A percentile compares a stretch with the other conserved stretches of the same genome.
Evolutionary conservation across 2,797 vertebrate species (phyloP).

Genomic region (Sarcoramphus papa): DNA sequence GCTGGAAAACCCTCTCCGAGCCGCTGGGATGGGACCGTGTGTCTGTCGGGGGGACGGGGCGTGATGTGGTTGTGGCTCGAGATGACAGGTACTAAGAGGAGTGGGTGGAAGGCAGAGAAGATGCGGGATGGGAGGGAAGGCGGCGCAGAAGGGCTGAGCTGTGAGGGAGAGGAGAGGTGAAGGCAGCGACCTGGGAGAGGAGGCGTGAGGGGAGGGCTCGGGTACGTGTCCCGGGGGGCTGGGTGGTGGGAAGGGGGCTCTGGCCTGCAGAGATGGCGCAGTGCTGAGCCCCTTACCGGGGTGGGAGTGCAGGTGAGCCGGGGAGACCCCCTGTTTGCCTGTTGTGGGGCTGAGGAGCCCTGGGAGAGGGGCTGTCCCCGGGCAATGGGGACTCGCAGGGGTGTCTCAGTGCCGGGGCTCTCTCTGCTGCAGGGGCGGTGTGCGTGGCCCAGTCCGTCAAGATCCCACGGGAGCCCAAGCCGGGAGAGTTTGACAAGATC

Average conservation of each 20-base stretch:
- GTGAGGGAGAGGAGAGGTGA: not conserved
- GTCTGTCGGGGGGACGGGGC: not conserved
- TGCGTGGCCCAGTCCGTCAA: constrained; percentile 94
- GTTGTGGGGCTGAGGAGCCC: not conserved
- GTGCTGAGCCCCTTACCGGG: not conserved
- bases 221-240: rapidly evolving
- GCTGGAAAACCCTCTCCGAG: not conserved
- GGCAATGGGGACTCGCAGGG: rapidly evolving
- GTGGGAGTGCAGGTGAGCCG: not conserved
- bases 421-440: constrained; percentile 79
- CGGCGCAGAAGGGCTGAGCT: not conserved
- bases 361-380: rapidly evolving
- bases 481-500: constrained; percentile 91
- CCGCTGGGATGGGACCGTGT: rapidly evolving
- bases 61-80: not conserved
- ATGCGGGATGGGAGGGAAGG: not conserved
- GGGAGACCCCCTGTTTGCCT: rapidly evolving
- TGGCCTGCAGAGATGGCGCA: not conserved
- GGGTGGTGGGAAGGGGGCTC: not conserved
- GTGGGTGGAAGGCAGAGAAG: not conserved
- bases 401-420: not conserved
- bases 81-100: not conserved
- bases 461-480: constrained; percentile 90
- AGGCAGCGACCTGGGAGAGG: not conserved
- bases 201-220: rapidly evolving